These are phyloP conservation scores for Geodia barretti DNA, from an alignment of 37 sponge, comb jelly and placozoan genomes.

Conservation along the genomic window DNA sequence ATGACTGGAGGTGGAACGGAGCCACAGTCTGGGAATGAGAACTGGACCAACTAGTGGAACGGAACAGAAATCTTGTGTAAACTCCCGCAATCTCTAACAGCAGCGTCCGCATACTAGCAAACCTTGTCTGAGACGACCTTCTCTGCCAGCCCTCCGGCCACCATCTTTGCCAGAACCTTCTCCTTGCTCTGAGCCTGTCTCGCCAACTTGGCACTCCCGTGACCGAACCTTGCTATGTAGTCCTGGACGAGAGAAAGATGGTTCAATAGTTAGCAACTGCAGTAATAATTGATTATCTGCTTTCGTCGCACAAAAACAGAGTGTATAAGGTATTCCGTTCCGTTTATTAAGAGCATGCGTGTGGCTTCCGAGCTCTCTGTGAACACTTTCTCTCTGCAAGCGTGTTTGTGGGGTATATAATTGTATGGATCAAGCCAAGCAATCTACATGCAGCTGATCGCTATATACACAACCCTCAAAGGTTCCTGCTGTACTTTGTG, in stretches of 20 bases:
- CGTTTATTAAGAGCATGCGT: not conserved
- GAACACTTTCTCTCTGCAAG: not conserved
- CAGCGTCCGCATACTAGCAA: not conserved
- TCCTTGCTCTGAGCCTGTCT: slow-evolving; percentile 96
- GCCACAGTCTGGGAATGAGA: slow-evolving; percentile 93
- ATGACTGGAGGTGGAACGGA: slow-evolving; percentile 90
- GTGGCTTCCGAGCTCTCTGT: not conserved
- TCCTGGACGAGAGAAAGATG: slow-evolving; percentile 77
- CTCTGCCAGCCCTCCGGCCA: slow-evolving; percentile 90
- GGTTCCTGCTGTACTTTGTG: too few species aligned
- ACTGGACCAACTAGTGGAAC: slow-evolving; percentile 54
- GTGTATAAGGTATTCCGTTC: too few species aligned
- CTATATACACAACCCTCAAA: too few species aligned
- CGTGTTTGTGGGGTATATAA: not conserved
- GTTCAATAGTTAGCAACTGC: too few species aligned
- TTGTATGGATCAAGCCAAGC: too few species aligned
- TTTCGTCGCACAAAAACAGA: too few species aligned
- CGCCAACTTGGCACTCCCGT: slow-evolving; percentile 88
- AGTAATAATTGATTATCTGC: too few species aligned
- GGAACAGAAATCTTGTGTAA: slow-evolving; percentile 2
- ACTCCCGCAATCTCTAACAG: too few species aligned
- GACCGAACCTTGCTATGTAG: slow-evolving; percentile 94
- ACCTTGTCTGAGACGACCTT: slow-evolving; percentile 83
- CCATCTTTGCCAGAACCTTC: slow-evolving; percentile 95
- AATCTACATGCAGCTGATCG: too few species aligned